These are phyloP conservation scores for Muscina levida DNA, from an alignment of 2,888 invertebrate species.

Conservation along the genomic window DNA sequence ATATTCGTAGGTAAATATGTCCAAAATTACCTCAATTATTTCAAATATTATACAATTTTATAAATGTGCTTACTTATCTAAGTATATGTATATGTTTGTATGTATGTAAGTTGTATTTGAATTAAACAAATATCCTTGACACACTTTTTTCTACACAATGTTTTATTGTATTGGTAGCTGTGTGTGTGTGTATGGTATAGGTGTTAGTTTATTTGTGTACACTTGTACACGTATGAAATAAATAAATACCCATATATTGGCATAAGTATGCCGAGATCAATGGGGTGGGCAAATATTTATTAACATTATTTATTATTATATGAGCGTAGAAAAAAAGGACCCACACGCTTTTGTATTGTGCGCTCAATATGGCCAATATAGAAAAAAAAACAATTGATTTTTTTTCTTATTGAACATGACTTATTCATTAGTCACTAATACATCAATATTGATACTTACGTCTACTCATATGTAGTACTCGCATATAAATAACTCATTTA, in stretches of 20 bases:
- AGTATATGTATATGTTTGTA: conserved; percentile 34
- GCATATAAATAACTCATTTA: too few relatives aligned
- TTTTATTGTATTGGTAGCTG: conserved; percentile 4
- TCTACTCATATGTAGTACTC: too few relatives aligned
- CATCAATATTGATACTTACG: too few relatives aligned
- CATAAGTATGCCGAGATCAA: neutral
- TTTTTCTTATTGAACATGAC: too few relatives aligned
- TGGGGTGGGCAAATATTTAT: neutral
- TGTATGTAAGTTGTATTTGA: conserved; percentile 1
- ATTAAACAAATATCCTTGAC: conserved; percentile 55
- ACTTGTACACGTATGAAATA: neutral
- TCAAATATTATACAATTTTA: conserved; percentile 51
- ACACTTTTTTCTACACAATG: conserved; percentile 36
- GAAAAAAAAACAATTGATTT: too few relatives aligned
- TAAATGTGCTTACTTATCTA: neutral
- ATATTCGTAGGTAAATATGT: too few relatives aligned
- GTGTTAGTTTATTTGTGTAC: neutral
- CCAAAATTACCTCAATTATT: conserved; percentile 62
- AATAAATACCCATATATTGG: neutral
- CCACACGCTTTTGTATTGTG: too few relatives aligned
- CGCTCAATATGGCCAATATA: too few relatives aligned
- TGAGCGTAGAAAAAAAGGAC: too few relatives aligned
- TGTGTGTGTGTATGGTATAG: neutral
- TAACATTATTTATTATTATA: too few relatives aligned
- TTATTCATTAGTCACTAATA: too few relatives aligned